Percentiles rank a stretch among this genome's conserved stretches.
phyloP scores from a whole-genome alignment of 2,113 vertebrate genomes.

The Ailuropoda melanoleuca region DNA sequence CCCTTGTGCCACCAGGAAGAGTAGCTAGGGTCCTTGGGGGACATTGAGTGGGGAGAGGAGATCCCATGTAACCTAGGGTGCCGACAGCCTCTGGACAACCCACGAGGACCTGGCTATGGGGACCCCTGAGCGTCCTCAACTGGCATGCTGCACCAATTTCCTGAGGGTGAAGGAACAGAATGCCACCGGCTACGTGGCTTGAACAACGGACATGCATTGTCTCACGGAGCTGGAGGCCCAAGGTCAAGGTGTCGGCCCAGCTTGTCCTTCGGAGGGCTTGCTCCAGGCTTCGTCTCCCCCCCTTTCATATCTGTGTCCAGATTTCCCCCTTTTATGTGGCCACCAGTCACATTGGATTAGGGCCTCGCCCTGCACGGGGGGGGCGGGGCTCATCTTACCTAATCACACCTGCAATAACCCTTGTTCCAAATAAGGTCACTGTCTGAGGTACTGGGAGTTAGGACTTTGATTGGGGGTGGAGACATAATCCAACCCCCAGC shows the following conservation, averaged over 20 bases:
- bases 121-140: fast-evolving
- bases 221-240: neutral
- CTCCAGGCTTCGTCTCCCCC: neutral
- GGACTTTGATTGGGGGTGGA: neutral
- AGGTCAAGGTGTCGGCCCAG: fast-evolving
- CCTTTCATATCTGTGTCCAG: neutral
- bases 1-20: neutral
- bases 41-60: fast-evolving
- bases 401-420: neutral
- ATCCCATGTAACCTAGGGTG: fast-evolving
- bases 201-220: neutral
- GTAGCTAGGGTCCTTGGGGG: neutral
- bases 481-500: neutral
- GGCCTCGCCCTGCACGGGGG: neutral
- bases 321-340: neutral
- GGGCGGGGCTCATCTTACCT: neutral
- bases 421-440: neutral
- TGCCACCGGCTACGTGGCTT: neutral
- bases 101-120: neutral
- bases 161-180: neutral
- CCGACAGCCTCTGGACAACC: neutral
- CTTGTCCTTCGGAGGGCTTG: neutral
- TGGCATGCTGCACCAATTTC: neutral
- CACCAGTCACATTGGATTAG: neutral
- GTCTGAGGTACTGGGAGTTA: neutral